Conservation (phyloP, 64 coral and sea anemone genomes). For the Stichodactyla mertensii region DNA sequence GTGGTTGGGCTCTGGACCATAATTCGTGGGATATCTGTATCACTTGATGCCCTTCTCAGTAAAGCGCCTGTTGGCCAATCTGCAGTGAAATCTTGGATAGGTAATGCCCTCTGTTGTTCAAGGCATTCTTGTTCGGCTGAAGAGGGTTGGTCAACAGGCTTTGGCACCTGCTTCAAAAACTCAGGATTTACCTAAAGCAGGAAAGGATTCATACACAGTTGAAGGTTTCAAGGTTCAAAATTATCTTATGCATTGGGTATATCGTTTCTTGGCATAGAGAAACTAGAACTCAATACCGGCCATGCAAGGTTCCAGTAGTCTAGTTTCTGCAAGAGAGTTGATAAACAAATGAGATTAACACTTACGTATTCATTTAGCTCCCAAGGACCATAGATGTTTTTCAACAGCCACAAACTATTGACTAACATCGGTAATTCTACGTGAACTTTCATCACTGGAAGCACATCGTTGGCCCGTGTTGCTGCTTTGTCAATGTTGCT, state of each 20-base stretch:
- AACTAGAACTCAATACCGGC: no score
- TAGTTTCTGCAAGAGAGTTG: not conserved
- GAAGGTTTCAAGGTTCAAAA: not conserved
- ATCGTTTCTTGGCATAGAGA: no score
- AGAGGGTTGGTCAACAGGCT: not conserved
- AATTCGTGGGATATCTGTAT: conserved; percentile 57
- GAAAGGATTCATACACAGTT: not conserved
- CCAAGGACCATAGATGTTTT: conserved; percentile 72
- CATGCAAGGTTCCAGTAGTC: no score
- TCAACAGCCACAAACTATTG: conserved; percentile 75
- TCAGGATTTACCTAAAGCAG: conserved; percentile 14
- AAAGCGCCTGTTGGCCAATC: not conserved
- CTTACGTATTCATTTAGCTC: conserved; percentile 6
- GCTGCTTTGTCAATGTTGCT: conserved; percentile 26
- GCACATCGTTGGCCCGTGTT: conserved; percentile 20
- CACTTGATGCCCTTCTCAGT: not conserved
- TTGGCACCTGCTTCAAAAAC: not conserved
- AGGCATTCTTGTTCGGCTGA: not conserved
- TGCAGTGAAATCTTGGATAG: not conserved
- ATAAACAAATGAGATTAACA: not conserved
- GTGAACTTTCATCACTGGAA: conserved; percentile 72
- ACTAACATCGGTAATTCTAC: conserved; percentile 53
- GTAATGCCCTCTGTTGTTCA: not conserved
- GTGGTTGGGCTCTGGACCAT: conserved; percentile 80
- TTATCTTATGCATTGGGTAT: no score